Base-by-base conservation (phyloP, 2,888 invertebrate genomes). In the Apodemia duryi region DNA sequence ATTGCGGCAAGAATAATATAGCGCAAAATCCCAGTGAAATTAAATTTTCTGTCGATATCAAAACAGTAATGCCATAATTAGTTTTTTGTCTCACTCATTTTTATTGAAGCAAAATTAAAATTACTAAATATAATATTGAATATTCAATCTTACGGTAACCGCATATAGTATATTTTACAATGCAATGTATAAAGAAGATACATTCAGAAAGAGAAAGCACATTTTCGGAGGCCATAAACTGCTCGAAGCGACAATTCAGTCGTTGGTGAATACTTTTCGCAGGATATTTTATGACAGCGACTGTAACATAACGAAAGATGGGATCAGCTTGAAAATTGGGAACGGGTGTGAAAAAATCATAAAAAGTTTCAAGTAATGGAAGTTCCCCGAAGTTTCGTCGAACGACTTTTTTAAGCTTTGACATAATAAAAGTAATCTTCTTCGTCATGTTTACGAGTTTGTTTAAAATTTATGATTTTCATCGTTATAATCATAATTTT, bases 341-440 rank as follows among this genome's bases (percentile, higher is more conserved):
- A 54, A 54, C 54, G 54, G 32, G 54, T 54, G 54, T 29, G 29
- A 54, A 54, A 46, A 54, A 54, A 54, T 54, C 28, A 32, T 29
- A 54, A 54, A 54, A 54, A 54, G 54, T 54, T 54, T 54, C 54
- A 54, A 32, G 54, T 54, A 28, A 54, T 54, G 54, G 29, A 54
- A 28, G 11, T 54, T 54, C 32, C 54, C 32, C 29, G 11, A 54
- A 54, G 29, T 54, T 28, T 29, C 54, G 10, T 6, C 29, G 54
- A 54, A 54, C 54, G 54, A 54, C 54, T 54, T 54, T 54, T 54
- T 54, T 54, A 54, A 54, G 54, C 54, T 54, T 32, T 32, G 54
- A 46, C 13, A 13, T 54, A 29, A 54, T 54, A 54, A 54, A 54
- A 54, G 54, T 54, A 29, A 54, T 54, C 54, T 54, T 28, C 54